Evolutionary conservation across 2,113 vertebrate genomes (phyloP).

Genomic region (Hymenochirus boettgeri): DNA sequence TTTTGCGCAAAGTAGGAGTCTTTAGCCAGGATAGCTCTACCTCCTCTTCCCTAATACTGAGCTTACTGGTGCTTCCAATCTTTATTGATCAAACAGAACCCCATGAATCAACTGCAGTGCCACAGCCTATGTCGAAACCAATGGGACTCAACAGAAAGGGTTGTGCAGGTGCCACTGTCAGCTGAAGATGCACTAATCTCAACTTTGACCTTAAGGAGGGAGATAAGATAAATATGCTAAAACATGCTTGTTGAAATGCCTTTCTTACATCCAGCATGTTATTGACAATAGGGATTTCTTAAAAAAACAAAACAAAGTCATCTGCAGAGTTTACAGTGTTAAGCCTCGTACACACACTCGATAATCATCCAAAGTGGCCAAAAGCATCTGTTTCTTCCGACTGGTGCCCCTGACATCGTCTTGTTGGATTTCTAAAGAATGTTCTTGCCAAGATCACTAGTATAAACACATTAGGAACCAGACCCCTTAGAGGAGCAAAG

Average conservation of each 20-base stretch:
- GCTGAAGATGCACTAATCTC: conserved; percentile 55
- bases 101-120: conserved; percentile 24
- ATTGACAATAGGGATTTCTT: conserved; percentile 1
- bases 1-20: conserved; percentile 39
- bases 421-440: too few species aligned
- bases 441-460: too few species aligned
- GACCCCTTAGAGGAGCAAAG: too few species aligned
- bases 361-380: too few species aligned
- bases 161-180: conserved; percentile 34
- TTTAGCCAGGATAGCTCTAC: conserved; percentile 20
- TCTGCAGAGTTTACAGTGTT: too few species aligned
- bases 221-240: too few species aligned
- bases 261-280: background rate
- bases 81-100: conserved; percentile 50
- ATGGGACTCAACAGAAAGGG: conserved; percentile 26
- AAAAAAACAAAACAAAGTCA: background rate
- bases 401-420: too few species aligned
- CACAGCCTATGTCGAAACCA: conserved; percentile 32
- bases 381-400: too few species aligned
- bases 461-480: too few species aligned
- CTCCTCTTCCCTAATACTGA: conserved; percentile 54
- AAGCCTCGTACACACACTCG: too few species aligned
- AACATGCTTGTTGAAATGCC: background rate
- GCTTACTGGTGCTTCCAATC: conserved; percentile 59
- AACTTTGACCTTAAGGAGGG: conserved; percentile 41